Evolutionary conservation across 92 coral and sea anemone species (phyloP).

Genomic region (Phenganax marumi): DNA sequence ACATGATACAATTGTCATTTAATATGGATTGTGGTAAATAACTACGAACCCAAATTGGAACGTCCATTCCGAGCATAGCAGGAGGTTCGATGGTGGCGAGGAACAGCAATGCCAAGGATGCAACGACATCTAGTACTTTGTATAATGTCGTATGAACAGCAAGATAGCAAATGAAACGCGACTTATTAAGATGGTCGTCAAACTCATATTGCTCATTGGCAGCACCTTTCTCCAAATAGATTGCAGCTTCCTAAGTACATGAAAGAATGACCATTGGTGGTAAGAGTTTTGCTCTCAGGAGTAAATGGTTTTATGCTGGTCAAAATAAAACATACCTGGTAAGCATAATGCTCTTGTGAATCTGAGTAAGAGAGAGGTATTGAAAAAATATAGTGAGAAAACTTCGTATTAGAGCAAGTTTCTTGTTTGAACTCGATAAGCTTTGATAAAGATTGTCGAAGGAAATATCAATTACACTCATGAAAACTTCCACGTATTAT

Average conservation of each 20-base stretch:
- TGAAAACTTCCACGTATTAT: no score
- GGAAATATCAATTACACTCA: no score
- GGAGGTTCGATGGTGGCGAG: conserved; percentile 83
- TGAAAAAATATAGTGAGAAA: no score
- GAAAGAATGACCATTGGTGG: no score
- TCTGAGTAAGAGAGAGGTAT: conserved; percentile 1
- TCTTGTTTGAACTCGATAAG: no score
- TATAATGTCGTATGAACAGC: conserved; percentile 75
- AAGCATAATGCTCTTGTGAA: conserved; percentile 17
- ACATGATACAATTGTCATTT: no score
- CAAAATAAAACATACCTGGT: not conserved
- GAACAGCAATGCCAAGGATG: conserved; percentile 66
- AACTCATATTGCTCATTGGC: conserved; percentile 76
- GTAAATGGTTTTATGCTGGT: not conserved
- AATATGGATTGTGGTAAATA: not conserved
- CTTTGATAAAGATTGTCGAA: no score
- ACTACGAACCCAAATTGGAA: conserved; percentile 37
- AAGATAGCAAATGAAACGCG: conserved; percentile 64
- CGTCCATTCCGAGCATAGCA: conserved; percentile 46
- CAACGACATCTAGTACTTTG: conserved; percentile 75
- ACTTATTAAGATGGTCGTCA: conserved; percentile 67
- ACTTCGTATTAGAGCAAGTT: not conserved
- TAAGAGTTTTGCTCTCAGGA: not conserved
- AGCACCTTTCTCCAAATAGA: conserved; percentile 81
- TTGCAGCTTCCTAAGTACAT: conserved; percentile 77